These are phyloP conservation scores for Phrixothrix hirtus DNA, from an alignment of 2,888 invertebrate genomes.

Conservation along the genomic window DNA sequence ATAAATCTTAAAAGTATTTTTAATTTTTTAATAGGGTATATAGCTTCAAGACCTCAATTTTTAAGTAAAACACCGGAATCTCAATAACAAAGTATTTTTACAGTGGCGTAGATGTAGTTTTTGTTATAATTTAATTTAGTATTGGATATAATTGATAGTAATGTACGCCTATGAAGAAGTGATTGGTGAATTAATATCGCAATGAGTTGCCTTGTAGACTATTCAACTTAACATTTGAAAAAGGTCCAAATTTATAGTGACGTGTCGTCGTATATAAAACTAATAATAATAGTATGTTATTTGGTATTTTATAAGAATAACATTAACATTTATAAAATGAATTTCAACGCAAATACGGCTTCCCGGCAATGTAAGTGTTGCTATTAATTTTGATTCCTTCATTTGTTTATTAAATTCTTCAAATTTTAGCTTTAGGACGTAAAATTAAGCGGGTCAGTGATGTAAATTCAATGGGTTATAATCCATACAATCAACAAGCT, in stretches of 20 bases:
- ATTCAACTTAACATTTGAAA: background rate
- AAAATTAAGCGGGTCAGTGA: conserved; percentile 72
- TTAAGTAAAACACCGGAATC: no score
- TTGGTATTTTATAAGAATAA: background rate
- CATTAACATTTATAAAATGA: conserved; percentile 40
- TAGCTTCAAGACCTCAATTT: no score
- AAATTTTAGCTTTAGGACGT: conserved; percentile 53
- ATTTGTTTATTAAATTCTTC: conserved; percentile 5
- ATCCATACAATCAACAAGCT: no score
- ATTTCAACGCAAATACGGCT: conserved; percentile 53
- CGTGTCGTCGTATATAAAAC: conserved; percentile 10
- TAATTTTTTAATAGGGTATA: no score
- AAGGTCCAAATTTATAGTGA: conserved; percentile 15
- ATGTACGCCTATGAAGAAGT: background rate
- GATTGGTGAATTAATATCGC: background rate
- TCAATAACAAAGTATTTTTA: no score
- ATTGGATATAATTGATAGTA: background rate
- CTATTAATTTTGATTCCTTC: background rate
- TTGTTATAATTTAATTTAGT: no score
- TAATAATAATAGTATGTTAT: conserved; percentile 3
- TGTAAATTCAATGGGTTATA: conserved; percentile 68
- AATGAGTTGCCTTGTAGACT: background rate
- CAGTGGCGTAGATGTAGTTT: no score
- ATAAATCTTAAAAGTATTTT: no score
- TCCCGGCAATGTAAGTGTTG: conserved; percentile 49